phyloP scores from a whole-genome alignment of 2,797 vertebrate genomes.

The Danio albolineatus region DNA sequence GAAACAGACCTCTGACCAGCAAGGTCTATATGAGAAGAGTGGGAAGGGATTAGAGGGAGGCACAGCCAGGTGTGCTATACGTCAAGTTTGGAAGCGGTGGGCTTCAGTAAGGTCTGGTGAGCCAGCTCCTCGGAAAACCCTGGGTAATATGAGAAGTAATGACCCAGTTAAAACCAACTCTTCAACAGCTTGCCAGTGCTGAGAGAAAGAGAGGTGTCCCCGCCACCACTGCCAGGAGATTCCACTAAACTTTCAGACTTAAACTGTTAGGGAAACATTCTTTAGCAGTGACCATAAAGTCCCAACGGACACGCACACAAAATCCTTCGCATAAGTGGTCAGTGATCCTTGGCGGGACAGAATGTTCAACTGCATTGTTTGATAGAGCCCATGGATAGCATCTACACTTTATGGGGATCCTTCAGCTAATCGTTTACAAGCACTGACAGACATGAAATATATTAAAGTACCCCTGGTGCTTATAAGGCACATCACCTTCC shows the following conservation, averaged over 20 bases:
- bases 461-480: conserved; percentile 24
- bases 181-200: conserved; percentile 13
- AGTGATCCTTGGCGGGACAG: conserved; percentile 17
- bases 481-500: neutral
- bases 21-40: conserved; percentile 32
- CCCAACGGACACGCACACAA: neutral
- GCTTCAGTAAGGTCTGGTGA: conserved; percentile 25
- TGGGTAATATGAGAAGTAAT: conserved; percentile 45
- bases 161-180: conserved; percentile 55
- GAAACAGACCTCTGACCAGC: conserved; percentile 12
- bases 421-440: conserved; percentile 23
- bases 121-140: conserved; percentile 43
- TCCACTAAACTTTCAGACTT: conserved; percentile 14
- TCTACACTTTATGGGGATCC: conserved; percentile 4
- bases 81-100: conserved; percentile 11
- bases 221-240: neutral
- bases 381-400: conserved; percentile 12
- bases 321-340: neutral
- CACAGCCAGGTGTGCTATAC: conserved; percentile 7
- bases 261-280: conserved; percentile 30
- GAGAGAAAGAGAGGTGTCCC: conserved; percentile 13
- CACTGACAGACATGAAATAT: conserved; percentile 22
- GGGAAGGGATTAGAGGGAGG: conserved; percentile 37
- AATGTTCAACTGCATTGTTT: conserved; percentile 24
- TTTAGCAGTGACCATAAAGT: conserved; percentile 34